These are phyloP conservation scores for Urocolius indicus DNA, from an alignment of 2,113 vertebrate genomes.

Conservation along the genomic window DNA sequence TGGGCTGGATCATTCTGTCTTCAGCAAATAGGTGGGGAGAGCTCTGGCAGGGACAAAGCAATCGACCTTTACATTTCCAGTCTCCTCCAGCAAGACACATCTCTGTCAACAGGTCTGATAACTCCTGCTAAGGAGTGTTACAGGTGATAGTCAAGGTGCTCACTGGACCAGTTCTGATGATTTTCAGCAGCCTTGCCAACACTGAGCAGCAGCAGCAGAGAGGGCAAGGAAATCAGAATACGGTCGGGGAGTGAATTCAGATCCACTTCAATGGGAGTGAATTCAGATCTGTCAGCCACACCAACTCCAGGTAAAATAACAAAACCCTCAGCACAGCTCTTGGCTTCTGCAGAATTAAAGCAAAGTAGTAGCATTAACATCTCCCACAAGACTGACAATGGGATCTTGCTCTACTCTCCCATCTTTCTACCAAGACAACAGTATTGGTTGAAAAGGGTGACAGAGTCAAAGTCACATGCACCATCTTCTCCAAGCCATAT, in stretches of 20 bases:
- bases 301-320: not conserved
- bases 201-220: rapidly evolving
- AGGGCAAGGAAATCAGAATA: not conserved
- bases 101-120: not conserved
- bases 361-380: not conserved
- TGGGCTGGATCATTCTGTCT: not conserved
- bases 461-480: not conserved
- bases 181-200: not conserved
- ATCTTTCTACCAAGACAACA: not conserved
- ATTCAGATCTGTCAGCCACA: not conserved
- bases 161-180: not conserved
- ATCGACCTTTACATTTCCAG: not conserved
- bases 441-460: not conserved
- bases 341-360: not conserved
- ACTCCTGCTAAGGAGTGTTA: not conserved
- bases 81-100: not conserved
- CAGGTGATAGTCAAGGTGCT: not conserved
- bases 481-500: not conserved
- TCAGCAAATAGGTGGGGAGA: not conserved
- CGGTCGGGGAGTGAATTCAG: not conserved
- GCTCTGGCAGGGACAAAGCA: not conserved
- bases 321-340: not conserved
- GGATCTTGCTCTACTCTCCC: not conserved
- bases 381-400: not conserved
- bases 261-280: not conserved